These are phyloP conservation scores for Agriotes lineatus DNA, from an alignment of 2,888 invertebrate species.

Conservation along the genomic window DNA sequence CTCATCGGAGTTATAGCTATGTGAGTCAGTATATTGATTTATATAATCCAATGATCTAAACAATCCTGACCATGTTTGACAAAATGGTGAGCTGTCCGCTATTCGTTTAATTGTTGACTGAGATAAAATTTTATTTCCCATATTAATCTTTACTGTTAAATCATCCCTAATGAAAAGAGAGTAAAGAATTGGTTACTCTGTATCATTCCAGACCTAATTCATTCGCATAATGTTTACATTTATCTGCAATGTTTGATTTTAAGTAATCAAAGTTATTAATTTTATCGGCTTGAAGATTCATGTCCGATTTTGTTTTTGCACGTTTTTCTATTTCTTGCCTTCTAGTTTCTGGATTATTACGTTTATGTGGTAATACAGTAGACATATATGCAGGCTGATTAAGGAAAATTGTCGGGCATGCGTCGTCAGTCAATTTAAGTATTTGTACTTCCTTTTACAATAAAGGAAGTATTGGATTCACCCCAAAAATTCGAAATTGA, in stretches of 20 bases:
- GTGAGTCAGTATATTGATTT: too few relatives aligned
- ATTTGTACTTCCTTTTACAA: too few relatives aligned
- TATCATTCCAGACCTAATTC: neutral
- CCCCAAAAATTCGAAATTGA: too few relatives aligned
- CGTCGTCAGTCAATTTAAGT: neutral
- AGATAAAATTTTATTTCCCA: too few relatives aligned
- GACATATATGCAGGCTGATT: neutral
- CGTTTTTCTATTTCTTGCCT: neutral
- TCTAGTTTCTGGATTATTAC: neutral
- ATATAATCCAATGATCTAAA: too few relatives aligned
- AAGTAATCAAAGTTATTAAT: neutral
- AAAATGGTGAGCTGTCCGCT: neutral
- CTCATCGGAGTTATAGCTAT: too few relatives aligned
- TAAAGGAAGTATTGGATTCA: too few relatives aligned
- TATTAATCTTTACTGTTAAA: neutral
- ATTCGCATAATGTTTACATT: neutral
- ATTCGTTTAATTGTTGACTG: neutral
- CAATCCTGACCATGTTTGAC: neutral
- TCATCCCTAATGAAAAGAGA: neutral
- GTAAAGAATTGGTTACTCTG: neutral
- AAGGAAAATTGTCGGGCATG: neutral
- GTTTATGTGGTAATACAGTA: neutral
- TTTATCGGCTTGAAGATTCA: too few relatives aligned
- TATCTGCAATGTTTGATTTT: neutral
- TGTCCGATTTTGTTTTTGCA: neutral